phyloP scores from a whole-genome alignment of 2,888 invertebrate species.

The Sminthurides aquaticus region DNA sequence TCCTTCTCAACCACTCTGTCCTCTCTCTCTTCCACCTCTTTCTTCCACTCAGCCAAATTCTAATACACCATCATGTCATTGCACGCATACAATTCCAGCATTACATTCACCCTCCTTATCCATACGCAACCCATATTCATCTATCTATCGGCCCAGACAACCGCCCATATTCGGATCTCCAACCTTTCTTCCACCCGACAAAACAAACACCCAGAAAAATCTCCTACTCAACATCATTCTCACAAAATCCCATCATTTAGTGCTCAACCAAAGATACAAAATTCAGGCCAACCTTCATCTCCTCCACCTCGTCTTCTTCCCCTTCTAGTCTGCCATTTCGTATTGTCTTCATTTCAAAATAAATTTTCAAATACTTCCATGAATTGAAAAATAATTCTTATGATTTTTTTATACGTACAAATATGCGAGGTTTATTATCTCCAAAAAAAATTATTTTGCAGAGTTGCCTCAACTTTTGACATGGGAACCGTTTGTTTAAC shows the following conservation, averaged over 20 bases:
- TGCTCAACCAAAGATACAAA: neutral
- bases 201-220: neutral
- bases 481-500: too few species aligned
- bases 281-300: neutral
- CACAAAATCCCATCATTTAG: neutral
- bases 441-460: too few species aligned
- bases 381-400: too few species aligned
- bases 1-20: conserved; percentile 6
- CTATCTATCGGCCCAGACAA: too few species aligned
- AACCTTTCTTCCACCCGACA: neutral
- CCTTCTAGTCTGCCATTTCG: neutral
- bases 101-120: neutral
- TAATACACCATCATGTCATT: neutral
- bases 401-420: too few species aligned
- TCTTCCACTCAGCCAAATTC: conserved; percentile 1
- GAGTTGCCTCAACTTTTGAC: too few species aligned
- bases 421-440: too few species aligned
- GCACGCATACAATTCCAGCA: neutral
- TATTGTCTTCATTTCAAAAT: too few species aligned
- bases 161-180: too few species aligned
- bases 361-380: too few species aligned
- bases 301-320: neutral
- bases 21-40: conserved; percentile 5
- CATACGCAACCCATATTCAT: too few species aligned
- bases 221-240: neutral